A percentile compares a stretch with the other conserved stretches of the same genome.
phyloP scores from a whole-genome alignment of 2,888 invertebrate species.

The Plemyria rubiginata region DNA sequence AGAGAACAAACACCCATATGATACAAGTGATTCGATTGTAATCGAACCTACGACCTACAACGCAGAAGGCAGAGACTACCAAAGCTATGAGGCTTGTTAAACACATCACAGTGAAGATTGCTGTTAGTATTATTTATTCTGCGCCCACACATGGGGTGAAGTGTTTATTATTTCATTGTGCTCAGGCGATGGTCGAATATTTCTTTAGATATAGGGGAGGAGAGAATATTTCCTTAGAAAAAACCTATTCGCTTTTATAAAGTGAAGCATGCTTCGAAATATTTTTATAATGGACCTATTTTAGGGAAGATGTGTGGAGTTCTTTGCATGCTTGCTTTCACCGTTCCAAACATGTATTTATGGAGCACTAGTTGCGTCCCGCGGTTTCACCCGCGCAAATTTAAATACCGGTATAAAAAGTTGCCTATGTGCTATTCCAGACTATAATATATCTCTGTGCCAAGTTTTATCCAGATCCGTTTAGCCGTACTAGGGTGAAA shows the following conservation, averaged over 20 bases:
- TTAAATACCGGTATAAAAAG: too few relatives aligned
- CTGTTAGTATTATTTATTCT: constrained; percentile 5
- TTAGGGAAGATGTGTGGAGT: constrained; percentile 2
- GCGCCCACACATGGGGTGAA: constrained; percentile 47
- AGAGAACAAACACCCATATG: too few relatives aligned
- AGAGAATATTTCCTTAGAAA: constrained; percentile 46
- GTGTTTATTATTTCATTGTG: constrained; percentile 64
- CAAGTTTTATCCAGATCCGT: too few relatives aligned
- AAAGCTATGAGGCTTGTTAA: background rate
- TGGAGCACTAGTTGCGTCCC: too few relatives aligned
- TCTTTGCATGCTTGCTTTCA: background rate
- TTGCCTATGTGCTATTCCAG: too few relatives aligned
- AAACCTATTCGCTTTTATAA: constrained; percentile 33
- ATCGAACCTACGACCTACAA: too few relatives aligned
- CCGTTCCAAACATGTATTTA: too few relatives aligned
- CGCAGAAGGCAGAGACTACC: too few relatives aligned
- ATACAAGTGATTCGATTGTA: too few relatives aligned
- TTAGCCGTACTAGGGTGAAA: too few relatives aligned
- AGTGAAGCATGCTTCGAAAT: constrained; percentile 35
- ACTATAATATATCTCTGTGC: too few relatives aligned
- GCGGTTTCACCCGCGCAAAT: too few relatives aligned
- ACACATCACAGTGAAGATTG: background rate
- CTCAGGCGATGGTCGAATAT: constrained; percentile 45
- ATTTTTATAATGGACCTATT: constrained; percentile 36
- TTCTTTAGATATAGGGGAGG: constrained; percentile 38